These are phyloP conservation scores for Indicator maculatus DNA, from an alignment of 2,113 vertebrate genomes.

Conservation along the genomic window DNA sequence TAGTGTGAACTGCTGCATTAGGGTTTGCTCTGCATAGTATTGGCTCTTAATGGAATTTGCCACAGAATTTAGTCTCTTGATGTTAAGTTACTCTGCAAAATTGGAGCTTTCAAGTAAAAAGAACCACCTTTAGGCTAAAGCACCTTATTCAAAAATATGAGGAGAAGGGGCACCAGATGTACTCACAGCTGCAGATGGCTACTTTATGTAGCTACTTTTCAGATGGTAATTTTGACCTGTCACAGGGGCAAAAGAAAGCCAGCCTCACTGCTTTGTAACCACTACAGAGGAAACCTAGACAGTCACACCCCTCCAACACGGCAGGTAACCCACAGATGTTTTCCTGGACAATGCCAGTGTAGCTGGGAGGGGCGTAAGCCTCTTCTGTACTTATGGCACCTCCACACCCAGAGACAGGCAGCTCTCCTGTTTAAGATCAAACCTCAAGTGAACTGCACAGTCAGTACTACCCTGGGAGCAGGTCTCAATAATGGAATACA, in stretches of 20 bases:
- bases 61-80: not conserved
- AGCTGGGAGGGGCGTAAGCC: not conserved
- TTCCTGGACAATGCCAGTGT: not conserved
- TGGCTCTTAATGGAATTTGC: not conserved
- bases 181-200: not conserved
- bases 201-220: not conserved
- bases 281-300: not conserved
- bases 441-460: not conserved
- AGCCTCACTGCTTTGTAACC: not conserved
- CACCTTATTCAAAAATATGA: fast-evolving
- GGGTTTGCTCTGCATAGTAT: not conserved
- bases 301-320: fast-evolving
- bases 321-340: not conserved
- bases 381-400: not conserved
- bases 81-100: not conserved
- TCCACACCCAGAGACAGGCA: not conserved
- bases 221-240: not conserved
- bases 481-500: not conserved
- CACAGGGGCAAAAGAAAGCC: not conserved
- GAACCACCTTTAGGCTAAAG: not conserved
- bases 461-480: not conserved
- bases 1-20: not conserved
- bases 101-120: not conserved
- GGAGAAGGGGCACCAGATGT: not conserved
- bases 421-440: not conserved